Evolutionary conservation across 1,140 invertebrate species (phyloP).

Genomic region (Listronotus oregonensis): DNA sequence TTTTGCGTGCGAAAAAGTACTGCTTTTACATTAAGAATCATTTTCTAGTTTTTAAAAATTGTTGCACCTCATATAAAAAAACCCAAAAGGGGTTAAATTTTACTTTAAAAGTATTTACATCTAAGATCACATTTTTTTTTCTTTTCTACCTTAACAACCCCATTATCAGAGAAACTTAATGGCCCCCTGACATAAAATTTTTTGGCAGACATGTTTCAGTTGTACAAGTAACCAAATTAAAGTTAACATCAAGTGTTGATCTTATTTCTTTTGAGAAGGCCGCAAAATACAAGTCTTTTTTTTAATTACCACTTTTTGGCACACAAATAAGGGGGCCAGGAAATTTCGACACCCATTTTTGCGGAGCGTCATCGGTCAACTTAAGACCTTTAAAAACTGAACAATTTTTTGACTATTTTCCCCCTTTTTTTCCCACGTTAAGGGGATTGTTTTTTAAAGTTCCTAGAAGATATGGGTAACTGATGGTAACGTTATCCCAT

Average conservation of each 20-base stretch:
- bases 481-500: not conserved
- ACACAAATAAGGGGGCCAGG: constrained; percentile 53
- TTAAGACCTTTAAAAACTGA: constrained; percentile 62
- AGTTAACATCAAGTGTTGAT: constrained; percentile 51
- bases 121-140: constrained; percentile 30
- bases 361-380: constrained; percentile 68
- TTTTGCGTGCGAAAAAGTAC: too few species aligned
- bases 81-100: not conserved
- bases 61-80: not conserved
- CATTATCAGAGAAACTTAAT: constrained; percentile 25
- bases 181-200: constrained; percentile 50
- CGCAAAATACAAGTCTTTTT: constrained; percentile 54
- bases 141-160: constrained; percentile 14
- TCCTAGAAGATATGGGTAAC: not conserved
- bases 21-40: too few species aligned
- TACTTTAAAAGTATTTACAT: constrained; percentile 22
- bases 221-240: constrained; percentile 59
- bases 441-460: constrained; percentile 55
- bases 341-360: constrained; percentile 62
- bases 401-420: constrained; percentile 59
- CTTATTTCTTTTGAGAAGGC: constrained; percentile 42
- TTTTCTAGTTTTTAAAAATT: too few species aligned
- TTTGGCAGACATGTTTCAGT: constrained; percentile 58
- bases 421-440: constrained; percentile 58
- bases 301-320: constrained; percentile 49